These are phyloP conservation scores for Ophonus ardosiacus DNA, from an alignment of 2,888 invertebrate genomes.

Conservation along the genomic window DNA sequence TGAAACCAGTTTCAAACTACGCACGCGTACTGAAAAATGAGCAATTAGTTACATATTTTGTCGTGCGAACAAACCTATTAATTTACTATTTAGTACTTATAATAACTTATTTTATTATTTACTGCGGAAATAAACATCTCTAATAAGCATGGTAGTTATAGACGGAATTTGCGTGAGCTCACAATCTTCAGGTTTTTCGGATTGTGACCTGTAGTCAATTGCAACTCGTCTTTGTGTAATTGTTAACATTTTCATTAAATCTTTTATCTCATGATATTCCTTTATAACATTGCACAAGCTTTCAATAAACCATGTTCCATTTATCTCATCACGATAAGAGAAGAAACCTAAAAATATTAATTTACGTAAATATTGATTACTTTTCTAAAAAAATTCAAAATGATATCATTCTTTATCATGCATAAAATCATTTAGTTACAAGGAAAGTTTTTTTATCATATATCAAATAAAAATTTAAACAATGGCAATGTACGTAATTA, in stretches of 20 bases:
- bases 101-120: conserved; percentile 16
- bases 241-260: conserved; percentile 78
- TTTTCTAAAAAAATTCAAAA: background rate
- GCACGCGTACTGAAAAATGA: too few relatives aligned
- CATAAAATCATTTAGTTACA: background rate
- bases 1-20: too few relatives aligned
- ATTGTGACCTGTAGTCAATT: conserved; percentile 72
- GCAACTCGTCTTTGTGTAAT: conserved; percentile 76
- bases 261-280: conserved; percentile 74
- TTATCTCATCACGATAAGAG: conserved; percentile 77
- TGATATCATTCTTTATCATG: too few relatives aligned
- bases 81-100: background rate
- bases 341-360: conserved; percentile 75
- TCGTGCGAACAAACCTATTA: too few relatives aligned
- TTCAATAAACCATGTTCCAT: conserved; percentile 81
- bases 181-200: conserved; percentile 26
- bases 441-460: background rate
- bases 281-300: conserved; percentile 76
- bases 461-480: too few relatives aligned
- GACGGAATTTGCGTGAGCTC: conserved; percentile 55
- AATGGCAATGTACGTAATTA: too few relatives aligned
- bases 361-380: background rate
- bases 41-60: too few relatives aligned
- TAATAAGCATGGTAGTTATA: conserved; percentile 52
- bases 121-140: conserved; percentile 49